These are phyloP conservation scores for Tipula helvola DNA, from an alignment of 2,888 invertebrate species.

Conservation along the genomic window DNA sequence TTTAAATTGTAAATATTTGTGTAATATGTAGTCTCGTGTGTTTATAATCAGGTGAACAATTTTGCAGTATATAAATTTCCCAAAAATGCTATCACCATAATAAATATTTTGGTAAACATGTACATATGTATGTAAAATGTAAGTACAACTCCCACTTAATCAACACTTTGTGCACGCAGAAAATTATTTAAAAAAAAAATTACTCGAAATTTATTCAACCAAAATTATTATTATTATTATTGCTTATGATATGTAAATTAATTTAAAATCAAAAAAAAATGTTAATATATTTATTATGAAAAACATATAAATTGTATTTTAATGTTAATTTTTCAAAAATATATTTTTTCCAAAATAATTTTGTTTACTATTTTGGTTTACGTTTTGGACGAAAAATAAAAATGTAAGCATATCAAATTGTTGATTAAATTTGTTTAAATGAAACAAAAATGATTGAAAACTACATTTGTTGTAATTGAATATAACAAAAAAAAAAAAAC, in stretches of 20 bases:
- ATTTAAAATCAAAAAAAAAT: neutral
- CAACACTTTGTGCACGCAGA: neutral
- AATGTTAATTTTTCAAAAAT: neutral
- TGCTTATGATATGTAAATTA: neutral
- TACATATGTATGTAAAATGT: neutral
- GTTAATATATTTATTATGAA: too few relatives aligned
- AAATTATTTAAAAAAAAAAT: neutral
- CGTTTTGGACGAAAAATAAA: neutral
- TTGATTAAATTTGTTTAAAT: neutral
- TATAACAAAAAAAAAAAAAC: neutral
- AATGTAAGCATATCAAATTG: neutral
- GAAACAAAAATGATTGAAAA: neutral
- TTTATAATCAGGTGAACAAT: neutral
- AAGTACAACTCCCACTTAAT: neutral
- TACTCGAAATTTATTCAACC: neutral
- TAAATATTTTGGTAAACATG: neutral
- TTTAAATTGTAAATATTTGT: neutral
- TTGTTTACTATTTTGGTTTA: neutral
- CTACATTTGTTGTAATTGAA: neutral
- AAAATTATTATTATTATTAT: neutral
- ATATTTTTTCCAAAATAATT: neutral
- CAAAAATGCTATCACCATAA: neutral
- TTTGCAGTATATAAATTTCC: neutral
- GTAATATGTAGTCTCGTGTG: neutral
- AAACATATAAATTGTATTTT: neutral